Percentiles rank a stretch among this genome's conserved stretches.
These are phyloP conservation scores for Andrena fulva DNA, from an alignment of 2,888 invertebrate genomes.

Conservation along the genomic window DNA sequence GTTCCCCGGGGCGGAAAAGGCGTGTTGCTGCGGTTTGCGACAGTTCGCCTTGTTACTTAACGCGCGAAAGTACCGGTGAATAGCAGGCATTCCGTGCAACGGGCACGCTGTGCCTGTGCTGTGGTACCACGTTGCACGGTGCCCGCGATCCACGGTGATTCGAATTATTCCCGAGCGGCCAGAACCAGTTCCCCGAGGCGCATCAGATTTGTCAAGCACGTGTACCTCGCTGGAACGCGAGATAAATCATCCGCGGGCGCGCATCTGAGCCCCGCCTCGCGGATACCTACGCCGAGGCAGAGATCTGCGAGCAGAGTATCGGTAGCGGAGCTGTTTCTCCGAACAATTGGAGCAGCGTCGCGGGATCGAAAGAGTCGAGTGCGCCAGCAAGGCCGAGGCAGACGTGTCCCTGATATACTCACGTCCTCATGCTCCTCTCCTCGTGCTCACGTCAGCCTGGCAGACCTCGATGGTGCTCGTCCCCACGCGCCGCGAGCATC, in stretches of 20 bases:
- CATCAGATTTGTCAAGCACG: conserved; percentile 44
- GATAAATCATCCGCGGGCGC: conserved; percentile 11
- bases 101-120: conserved; percentile 3
- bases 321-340: no score
- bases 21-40: conserved; percentile 43
- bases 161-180: conserved; percentile 15
- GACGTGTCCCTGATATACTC: conserved; percentile 46
- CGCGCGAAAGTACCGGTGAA: conserved; percentile 62
- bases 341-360: conserved; percentile 40
- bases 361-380: conserved; percentile 13
- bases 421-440: conserved; percentile 67
- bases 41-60: conserved; percentile 59
- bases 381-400: conserved; percentile 31
- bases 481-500: conserved; percentile 18
- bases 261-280: background rate
- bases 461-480: conserved; percentile 21
- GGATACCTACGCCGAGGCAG: no score
- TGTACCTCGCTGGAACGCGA: conserved; percentile 20
- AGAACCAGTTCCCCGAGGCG: conserved; percentile 27
- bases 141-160: conserved; percentile 3
- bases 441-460: conserved; percentile 34
- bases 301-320: no score
- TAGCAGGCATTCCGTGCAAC: conserved; percentile 52
- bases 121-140: conserved; percentile 41
- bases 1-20: conserved; percentile 13